Conservation (phyloP, 2,113 vertebrate species). For the Anas platyrhynchos region DNA sequence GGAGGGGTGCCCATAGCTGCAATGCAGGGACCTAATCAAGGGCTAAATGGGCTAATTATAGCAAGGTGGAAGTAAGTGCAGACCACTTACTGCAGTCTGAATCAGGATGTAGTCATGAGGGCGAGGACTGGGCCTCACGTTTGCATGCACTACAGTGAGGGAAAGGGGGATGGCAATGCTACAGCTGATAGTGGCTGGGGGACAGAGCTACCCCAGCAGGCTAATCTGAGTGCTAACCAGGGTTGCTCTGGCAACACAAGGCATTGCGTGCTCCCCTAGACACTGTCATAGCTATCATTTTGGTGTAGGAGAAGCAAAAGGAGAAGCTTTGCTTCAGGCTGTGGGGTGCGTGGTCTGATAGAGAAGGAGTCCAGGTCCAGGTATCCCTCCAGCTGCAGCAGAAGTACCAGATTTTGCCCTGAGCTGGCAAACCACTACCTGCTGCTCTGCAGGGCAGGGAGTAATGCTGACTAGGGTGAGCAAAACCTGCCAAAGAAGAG, state of each 20-base stretch:
- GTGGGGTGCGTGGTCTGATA: background rate
- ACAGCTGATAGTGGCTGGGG: background rate
- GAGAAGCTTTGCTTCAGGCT: background rate
- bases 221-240: background rate
- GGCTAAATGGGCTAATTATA: background rate
- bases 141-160: no score
- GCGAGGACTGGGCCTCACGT: accelerated
- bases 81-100: no score
- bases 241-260: background rate
- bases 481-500: conserved; percentile 77
- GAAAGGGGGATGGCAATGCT: background rate
- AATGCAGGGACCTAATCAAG: no score
- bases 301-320: background rate
- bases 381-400: accelerated
- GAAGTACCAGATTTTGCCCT: background rate
- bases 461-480: conserved; percentile 58
- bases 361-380: accelerated
- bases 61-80: accelerated
- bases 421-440: background rate
- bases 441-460: background rate
- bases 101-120: no score
- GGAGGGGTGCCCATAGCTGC: background rate
- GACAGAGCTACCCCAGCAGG: background rate
- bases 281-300: accelerated
- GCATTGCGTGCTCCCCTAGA: accelerated